phyloP scores from a whole-genome alignment of 1,140 invertebrate species.

The Mycetomoellerius zeteki region DNA sequence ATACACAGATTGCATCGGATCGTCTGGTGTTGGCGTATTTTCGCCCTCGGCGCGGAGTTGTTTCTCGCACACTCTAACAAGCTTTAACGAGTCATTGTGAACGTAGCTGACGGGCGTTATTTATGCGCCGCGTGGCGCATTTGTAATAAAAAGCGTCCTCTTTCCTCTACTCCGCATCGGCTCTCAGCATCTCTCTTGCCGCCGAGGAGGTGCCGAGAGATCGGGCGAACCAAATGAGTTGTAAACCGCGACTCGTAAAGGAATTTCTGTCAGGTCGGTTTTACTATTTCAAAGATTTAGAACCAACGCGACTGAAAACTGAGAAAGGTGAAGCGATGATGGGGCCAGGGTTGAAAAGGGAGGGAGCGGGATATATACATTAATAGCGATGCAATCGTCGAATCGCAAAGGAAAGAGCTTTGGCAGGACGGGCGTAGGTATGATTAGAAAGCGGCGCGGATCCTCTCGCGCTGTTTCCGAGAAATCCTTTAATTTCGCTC shows the following conservation, averaged over 20 bases:
- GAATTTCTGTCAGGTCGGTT: slow-evolving; percentile 66
- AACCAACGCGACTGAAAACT: slow-evolving; percentile 5
- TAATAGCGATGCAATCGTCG: slow-evolving; percentile 9
- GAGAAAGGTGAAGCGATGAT: slow-evolving; percentile 8
- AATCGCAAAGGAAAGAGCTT: neutral
- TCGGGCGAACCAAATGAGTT: slow-evolving; percentile 74
- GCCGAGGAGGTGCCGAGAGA: slow-evolving; percentile 44
- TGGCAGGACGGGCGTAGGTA: slow-evolving; percentile 22
- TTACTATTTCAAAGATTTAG: slow-evolving; percentile 68
- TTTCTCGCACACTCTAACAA: slow-evolving; percentile 60
- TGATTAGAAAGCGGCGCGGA: slow-evolving; percentile 54
- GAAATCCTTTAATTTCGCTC: slow-evolving; percentile 63
- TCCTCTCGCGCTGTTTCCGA: slow-evolving; percentile 27
- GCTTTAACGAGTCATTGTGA: slow-evolving; percentile 77
- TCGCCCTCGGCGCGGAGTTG: slow-evolving; percentile 24
- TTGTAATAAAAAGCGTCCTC: slow-evolving; percentile 72
- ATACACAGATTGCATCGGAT: slow-evolving; percentile 27
- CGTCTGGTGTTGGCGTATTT: neutral
- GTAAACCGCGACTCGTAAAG: slow-evolving; percentile 70
- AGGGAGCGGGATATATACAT: neutral
- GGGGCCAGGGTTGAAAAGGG: neutral
- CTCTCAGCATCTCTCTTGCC: neutral
- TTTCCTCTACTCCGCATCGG: neutral
- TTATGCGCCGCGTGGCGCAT: slow-evolving; percentile 72
- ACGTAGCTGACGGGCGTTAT: slow-evolving; percentile 67